A percentile compares a stretch with the other conserved stretches of the same genome.
phyloP scores from a whole-genome alignment of 2,113 vertebrate species.

The Engystomops pustulosus region DNA sequence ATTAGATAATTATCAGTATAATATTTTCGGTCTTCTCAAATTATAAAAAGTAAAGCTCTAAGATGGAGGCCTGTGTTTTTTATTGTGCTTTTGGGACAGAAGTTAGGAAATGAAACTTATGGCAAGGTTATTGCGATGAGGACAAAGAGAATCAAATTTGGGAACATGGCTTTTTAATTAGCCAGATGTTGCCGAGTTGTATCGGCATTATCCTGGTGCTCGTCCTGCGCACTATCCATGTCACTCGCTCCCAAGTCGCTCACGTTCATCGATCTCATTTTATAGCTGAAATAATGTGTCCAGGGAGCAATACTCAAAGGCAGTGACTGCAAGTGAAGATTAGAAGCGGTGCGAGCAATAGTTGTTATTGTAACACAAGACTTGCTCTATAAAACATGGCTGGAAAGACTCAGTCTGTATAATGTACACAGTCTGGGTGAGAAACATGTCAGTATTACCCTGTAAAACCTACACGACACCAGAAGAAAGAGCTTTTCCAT shows the following conservation, averaged over 20 bases:
- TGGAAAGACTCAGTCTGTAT: not conserved
- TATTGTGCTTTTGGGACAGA: slow-evolving; percentile 47
- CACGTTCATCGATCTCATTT: slow-evolving; percentile 35
- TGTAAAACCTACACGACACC: not conserved
- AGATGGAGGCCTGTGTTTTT: slow-evolving; percentile 40
- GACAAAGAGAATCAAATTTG: slow-evolving; percentile 50
- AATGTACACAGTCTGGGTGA: not conserved
- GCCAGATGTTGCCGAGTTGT: slow-evolving; percentile 54
- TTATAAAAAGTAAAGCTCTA: slow-evolving; percentile 23
- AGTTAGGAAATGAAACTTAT: slow-evolving; percentile 56
- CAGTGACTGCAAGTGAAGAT: slow-evolving; percentile 16
- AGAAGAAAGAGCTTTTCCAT: not conserved
- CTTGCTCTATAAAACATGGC: slow-evolving; percentile 1
- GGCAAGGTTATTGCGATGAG: slow-evolving; percentile 56
- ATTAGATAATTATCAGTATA: not conserved
- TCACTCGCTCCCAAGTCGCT: slow-evolving; percentile 46
- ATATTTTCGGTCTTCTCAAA: slow-evolving; percentile 23
- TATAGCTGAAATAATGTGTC: slow-evolving; percentile 35
- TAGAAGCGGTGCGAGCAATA: slow-evolving; percentile 25
- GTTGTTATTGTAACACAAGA: slow-evolving; percentile 27
- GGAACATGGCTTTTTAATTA: slow-evolving; percentile 57
- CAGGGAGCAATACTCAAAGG: slow-evolving; percentile 36
- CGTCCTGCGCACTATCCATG: slow-evolving; percentile 56
- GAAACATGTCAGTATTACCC: not conserved
- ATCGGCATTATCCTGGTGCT: slow-evolving; percentile 30